A percentile compares a stretch with the other conserved stretches of the same genome.
Evolutionary conservation across 2,797 vertebrate genomes (phyloP).

Genomic region (Rhinella marina): DNA sequence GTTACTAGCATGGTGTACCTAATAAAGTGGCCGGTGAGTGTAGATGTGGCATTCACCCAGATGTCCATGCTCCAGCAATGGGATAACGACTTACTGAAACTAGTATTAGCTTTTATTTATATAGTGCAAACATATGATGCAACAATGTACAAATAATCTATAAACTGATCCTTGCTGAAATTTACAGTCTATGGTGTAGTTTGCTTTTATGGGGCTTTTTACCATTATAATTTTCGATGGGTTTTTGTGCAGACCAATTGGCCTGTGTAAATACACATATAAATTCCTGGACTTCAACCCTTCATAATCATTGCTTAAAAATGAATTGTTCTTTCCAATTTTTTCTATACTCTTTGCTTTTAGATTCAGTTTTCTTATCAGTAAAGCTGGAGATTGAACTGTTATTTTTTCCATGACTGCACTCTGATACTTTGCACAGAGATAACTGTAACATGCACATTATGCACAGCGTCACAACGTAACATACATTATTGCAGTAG

Average conservation of each 20-base stretch:
- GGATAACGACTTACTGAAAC: background rate
- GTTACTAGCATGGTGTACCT: too few species aligned
- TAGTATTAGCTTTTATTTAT: background rate
- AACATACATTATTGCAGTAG: background rate
- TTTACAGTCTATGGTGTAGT: background rate
- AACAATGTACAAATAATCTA: background rate
- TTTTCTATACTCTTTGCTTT: background rate
- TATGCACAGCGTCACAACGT: background rate
- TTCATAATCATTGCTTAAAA: background rate
- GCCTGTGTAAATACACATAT: background rate
- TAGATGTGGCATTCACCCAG: background rate
- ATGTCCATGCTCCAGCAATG: background rate
- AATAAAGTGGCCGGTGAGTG: too few species aligned
- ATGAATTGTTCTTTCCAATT: background rate
- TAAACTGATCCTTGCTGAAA: background rate
- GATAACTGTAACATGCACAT: background rate
- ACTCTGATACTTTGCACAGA: background rate
- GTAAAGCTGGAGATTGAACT: constrained; percentile 2
- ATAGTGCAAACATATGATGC: background rate
- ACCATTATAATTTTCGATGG: background rate
- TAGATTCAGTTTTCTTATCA: constrained; percentile 48
- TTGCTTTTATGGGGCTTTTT: background rate
- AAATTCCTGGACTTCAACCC: too few species aligned
- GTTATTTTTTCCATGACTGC: constrained; percentile 48
- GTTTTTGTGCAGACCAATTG: background rate